These are phyloP conservation scores for Isaurus tuberculatus DNA, from an alignment of 92 coral and sea anemone genomes.

Conservation along the genomic window DNA sequence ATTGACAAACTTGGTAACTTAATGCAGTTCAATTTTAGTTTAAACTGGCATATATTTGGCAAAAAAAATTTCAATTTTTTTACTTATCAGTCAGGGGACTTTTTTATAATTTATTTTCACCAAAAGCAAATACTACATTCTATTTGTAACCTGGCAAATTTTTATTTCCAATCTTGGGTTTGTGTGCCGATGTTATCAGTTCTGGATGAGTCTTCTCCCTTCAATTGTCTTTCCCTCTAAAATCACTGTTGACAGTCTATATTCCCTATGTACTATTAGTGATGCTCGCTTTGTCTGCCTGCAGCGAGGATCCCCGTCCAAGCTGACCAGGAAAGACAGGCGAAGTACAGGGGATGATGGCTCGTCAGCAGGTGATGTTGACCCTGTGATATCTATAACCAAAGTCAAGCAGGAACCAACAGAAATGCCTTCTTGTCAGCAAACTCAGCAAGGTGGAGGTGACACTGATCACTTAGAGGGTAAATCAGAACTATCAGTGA, in stretches of 20 bases:
- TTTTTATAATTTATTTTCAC: too few species aligned
- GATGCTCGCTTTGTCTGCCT: constrained; percentile 56
- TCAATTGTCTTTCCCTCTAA: constrained; percentile 19
- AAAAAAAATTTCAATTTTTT: too few species aligned
- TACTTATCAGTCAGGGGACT: too few species aligned
- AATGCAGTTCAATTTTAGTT: too few species aligned
- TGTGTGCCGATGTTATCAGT: not conserved
- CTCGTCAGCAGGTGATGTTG: not conserved
- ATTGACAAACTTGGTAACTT: too few species aligned
- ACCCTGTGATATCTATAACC: not conserved
- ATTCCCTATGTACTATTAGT: constrained; percentile 34
- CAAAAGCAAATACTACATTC: too few species aligned
- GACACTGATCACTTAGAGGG: not conserved
- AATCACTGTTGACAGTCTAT: constrained; percentile 36
- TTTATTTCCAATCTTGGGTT: too few species aligned
- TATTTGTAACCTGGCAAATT: too few species aligned
- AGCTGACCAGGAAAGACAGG: constrained; percentile 54
- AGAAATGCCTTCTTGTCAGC: not conserved
- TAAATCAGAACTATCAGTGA: not conserved
- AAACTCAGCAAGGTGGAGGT: not conserved
- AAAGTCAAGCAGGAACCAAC: constrained; percentile 31
- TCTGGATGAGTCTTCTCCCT: constrained; percentile 31
- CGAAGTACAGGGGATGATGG: constrained; percentile 25
- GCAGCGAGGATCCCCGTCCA: constrained; percentile 51
- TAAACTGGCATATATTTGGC: too few species aligned